These are phyloP conservation scores for Drosophila vallismaia DNA, from an alignment of 2,888 invertebrate genomes.

Conservation along the genomic window DNA sequence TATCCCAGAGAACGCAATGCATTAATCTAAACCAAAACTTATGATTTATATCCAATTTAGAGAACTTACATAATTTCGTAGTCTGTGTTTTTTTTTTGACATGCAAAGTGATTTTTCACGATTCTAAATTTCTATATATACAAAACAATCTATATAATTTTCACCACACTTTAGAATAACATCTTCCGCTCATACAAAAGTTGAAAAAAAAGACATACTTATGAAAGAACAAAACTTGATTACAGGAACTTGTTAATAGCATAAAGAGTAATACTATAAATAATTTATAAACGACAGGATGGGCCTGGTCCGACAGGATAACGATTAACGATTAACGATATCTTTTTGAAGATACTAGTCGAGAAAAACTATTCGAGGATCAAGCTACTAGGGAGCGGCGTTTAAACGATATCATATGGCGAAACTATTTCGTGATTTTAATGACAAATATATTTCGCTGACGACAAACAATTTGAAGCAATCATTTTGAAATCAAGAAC, in stretches of 20 bases:
- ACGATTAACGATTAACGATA: not conserved
- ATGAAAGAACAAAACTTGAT: conserved; percentile 78
- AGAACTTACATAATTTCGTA: not conserved
- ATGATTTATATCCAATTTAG: conserved; percentile 16
- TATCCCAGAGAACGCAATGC: conserved; percentile 55
- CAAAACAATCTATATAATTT: not conserved
- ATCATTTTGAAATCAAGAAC: conserved; percentile 80
- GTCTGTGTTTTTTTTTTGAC: conserved; percentile 13
- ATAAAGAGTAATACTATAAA: conserved; percentile 50
- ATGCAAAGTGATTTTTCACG: conserved; percentile 22
- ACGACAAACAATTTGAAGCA: conserved; percentile 82
- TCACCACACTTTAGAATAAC: conserved; percentile 19
- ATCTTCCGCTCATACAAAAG: conserved; percentile 35
- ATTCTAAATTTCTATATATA: conserved; percentile 10
- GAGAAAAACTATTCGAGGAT: conserved; percentile 68
- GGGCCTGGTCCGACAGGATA: conserved; percentile 9
- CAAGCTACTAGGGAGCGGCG: conserved; percentile 20
- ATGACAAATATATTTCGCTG: conserved; percentile 82
- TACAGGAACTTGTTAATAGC: conserved; percentile 79
- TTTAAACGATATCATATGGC: conserved; percentile 69
- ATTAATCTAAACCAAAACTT: conserved; percentile 30
- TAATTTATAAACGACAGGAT: conserved; percentile 38
- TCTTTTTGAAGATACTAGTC: conserved; percentile 13
- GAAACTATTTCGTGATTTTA: conserved; percentile 82
- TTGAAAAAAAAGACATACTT: conserved; percentile 55